Base-by-base conservation (phyloP, 1,140 invertebrate species). In the Thaumetopoea pityocampa region DNA sequence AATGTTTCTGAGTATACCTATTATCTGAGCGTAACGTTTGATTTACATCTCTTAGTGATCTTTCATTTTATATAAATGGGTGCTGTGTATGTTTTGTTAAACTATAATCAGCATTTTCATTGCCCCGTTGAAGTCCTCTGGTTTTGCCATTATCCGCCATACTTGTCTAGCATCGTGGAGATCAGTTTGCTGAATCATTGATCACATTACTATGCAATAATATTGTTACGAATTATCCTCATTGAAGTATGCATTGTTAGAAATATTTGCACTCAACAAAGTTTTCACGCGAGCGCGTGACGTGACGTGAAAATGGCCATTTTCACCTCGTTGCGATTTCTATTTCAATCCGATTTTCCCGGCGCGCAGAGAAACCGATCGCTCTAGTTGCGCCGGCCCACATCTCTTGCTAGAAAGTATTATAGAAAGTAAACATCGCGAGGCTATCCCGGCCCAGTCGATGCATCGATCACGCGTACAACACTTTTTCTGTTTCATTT, bases 321-420 rank as follows among this genome's bases (percentile, higher is more conserved):
- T 84, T 84, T 72, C 80, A 67, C 71, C 63, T 58, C 53, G 58
- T 55, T 46, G 55, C 70, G 73, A 81, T 84, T 84, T 81, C 77
- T 81, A 80, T 84, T 84, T 81, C 77, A 84, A 73, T 79, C 76
- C 62, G 67, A 77, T 81, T 83, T 81, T 76, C 79, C 72, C 76
- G 68, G 59, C 76, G 67, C 68, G 58, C 56, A 61, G 74, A 71
- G 77, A 84, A 84, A 84, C 76, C 77, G 73, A 83, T 80, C 74
- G 80, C 72, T 81, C 80, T 52, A 81, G 70, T 84, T 84, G 71
- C 67, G 71, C 63, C 54, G 61, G 68, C 76, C 77, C 76, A 84
- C 77, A 81, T 81, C 77, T 81, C 77, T 78, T 65, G 72, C 72
- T 84, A 81, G 77, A 81, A 81, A 84, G 77, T 81, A 76, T 78